These are phyloP conservation scores for Poeciliopsis paucimaculata DNA, from an alignment of 2,797 vertebrate genomes.

Conservation along the genomic window DNA sequence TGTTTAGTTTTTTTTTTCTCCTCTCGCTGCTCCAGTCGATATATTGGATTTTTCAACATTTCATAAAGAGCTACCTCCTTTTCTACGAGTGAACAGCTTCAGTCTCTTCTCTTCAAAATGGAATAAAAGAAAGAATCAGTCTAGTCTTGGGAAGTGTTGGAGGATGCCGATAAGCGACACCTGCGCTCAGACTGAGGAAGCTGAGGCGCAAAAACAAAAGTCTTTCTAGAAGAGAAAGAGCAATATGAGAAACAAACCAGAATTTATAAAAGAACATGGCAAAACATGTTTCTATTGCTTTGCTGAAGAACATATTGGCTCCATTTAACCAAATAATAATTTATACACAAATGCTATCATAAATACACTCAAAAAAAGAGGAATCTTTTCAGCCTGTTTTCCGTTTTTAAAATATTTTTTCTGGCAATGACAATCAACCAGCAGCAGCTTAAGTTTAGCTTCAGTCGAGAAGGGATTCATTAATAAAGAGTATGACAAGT, in stretches of 20 bases:
- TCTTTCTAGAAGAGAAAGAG: too few species aligned
- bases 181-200: neutral
- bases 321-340: neutral
- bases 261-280: neutral
- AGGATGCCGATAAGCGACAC: neutral
- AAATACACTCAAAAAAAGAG: too few species aligned
- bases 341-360: too few species aligned
- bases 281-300: neutral
- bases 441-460: neutral
- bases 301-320: neutral
- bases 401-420: neutral
- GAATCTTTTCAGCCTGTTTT: neutral
- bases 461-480: neutral
- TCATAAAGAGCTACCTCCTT: neutral
- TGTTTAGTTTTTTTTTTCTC: constrained; percentile 28
- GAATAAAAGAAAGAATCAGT: neutral
- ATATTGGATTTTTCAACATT: constrained; percentile 17
- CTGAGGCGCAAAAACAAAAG: neutral
- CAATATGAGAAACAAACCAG: neutral
- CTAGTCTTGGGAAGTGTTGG: neutral
- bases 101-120: neutral
- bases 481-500: neutral
- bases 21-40: constrained; percentile 13
- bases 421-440: neutral
- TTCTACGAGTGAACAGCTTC: neutral